Evolutionary conservation across 2,888 invertebrate genomes (phyloP).

Genomic region (Eristalis pertinax): DNA sequence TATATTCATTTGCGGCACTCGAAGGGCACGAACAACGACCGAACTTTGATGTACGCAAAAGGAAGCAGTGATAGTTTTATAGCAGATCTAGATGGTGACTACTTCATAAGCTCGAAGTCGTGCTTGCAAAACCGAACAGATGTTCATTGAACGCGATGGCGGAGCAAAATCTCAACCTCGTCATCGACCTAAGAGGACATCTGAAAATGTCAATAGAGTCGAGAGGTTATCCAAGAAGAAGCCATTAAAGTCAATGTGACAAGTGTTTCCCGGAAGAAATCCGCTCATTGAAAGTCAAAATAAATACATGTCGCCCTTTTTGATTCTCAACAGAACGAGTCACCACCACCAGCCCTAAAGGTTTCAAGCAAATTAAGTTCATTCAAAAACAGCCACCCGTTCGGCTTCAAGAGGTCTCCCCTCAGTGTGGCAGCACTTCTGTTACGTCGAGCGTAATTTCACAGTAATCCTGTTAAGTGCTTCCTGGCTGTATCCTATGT

Average conservation of each 20-base stretch:
- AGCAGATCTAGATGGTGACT: too few relatives aligned
- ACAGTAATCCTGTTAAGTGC: background rate
- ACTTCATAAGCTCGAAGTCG: too few relatives aligned
- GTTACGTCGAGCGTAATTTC: background rate
- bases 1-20: background rate
- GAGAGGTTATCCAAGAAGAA: too few relatives aligned
- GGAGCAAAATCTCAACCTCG: too few relatives aligned
- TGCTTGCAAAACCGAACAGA: too few relatives aligned
- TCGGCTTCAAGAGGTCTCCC: background rate
- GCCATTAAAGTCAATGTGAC: too few relatives aligned
- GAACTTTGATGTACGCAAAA: background rate
- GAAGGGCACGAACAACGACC: background rate
- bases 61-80: background rate
- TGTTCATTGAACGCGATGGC: too few relatives aligned
- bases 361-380: background rate
- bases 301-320: background rate
- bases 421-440: background rate
- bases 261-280: too few relatives aligned
- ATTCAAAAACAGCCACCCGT: background rate
- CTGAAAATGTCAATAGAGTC: too few relatives aligned
- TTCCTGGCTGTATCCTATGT: background rate
- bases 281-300: too few relatives aligned
- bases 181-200: too few relatives aligned
- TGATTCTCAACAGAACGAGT: background rate
- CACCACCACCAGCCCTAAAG: background rate